A percentile compares a stretch with the other conserved stretches of the same genome.
Conservation (phyloP, 2,888 invertebrate species). For the Ectemnius lituratus region DNA sequence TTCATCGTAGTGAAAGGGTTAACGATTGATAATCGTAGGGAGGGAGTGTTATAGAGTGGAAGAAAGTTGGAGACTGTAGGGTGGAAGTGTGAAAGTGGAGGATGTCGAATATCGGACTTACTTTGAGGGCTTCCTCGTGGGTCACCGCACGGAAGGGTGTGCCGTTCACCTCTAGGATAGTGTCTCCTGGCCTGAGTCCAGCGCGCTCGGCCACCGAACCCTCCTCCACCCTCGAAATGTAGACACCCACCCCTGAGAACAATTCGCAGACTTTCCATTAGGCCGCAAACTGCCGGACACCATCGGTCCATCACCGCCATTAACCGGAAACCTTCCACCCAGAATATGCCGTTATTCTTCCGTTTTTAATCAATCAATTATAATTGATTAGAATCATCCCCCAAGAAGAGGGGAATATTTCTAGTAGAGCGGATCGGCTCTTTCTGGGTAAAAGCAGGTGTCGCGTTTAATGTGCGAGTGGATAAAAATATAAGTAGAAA, state of each 20-base stretch:
- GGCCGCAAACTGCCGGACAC: conserved; percentile 53
- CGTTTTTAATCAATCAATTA: too few species aligned
- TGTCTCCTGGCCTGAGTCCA: conserved; percentile 94
- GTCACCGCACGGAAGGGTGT: conserved; percentile 95
- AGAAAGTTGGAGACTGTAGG: too few species aligned
- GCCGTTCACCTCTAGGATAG: conserved; percentile 96
- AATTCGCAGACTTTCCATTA: conserved; percentile 70
- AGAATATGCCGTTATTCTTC: conserved; percentile 7
- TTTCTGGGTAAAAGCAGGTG: too few species aligned
- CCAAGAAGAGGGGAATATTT: too few species aligned
- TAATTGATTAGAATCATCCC: too few species aligned
- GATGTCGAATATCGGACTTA: conserved; percentile 76
- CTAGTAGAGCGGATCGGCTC: too few species aligned
- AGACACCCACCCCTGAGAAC: conserved; percentile 90
- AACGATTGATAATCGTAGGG: too few species aligned
- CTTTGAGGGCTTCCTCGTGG: conserved; percentile 95
- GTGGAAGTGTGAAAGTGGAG: too few species aligned
- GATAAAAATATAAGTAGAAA: conserved; percentile 18
- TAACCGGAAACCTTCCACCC: conserved; percentile 50
- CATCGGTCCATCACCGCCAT: conserved; percentile 39
- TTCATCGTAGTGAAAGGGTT: too few species aligned
- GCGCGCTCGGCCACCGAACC: conserved; percentile 93
- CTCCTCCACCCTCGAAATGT: conserved; percentile 94
- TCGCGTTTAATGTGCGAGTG: conserved; percentile 1
- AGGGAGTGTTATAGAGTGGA: too few species aligned